Base-by-base conservation (phyloP, 2,797 vertebrate species). In the Otolemur crassicaudatus region DNA sequence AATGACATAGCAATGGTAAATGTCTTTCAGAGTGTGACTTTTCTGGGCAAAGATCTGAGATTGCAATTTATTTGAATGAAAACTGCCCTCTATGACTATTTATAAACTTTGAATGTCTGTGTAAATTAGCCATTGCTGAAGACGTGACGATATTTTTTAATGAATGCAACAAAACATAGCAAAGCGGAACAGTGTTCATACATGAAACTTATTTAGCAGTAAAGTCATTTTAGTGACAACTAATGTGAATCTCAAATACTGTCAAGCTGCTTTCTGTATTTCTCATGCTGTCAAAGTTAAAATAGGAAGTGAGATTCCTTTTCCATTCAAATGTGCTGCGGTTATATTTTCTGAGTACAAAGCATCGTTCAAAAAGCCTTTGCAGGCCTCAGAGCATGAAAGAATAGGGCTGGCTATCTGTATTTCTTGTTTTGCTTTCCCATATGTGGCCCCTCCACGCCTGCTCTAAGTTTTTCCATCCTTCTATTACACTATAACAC, bases 171-270 rank as follows among this genome's bases (percentile, higher is more conserved):
- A 40, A 58, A 88, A 97, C 90, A 77, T 70, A 91, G 70, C 31
- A 67, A 63, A 61, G 77, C 34, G 90, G 60, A 87, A 81, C 3
- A 73, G 31, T 20, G 43, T 16, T 76, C 60, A 76, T 22, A n/a
- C 40, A 27, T 81, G 58, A 87, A 89, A 53, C 60, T 43, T 69
- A 79, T 7, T 69, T 46, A 72, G 16, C 31, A 72, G n/a, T 69
- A 31, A 92, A 81, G 20, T 93, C 37, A 91, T 75, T 87, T 88
- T 81, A 88, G n/a, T 85, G 93, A 81, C 88, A 90, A 87, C 27
- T 65, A 58, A 61, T 19, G 29, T 83, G 75, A 90, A 86, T 81
- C 61, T 69, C 67, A 90, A 40, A 19, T 76, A 65, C 31, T 27
- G 7, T 46, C 65, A 73, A 73, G 61, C 63, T 88, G 31, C 23